phyloP scores from a whole-genome alignment of 2,888 invertebrate species.

The Pristionchus entomophagus region DNA sequence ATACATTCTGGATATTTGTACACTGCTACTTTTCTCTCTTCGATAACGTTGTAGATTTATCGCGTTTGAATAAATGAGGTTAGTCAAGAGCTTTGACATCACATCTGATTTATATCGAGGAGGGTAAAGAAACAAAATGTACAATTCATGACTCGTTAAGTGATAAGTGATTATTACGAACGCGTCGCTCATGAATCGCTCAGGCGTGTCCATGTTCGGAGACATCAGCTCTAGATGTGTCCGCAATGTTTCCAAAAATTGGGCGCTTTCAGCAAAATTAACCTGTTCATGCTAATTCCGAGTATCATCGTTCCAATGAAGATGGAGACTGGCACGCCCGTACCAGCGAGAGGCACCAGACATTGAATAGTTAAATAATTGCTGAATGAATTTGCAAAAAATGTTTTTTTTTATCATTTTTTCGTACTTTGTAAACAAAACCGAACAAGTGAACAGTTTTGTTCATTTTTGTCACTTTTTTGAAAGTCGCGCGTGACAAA shows the following conservation, averaged over 20 bases:
- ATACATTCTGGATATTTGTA: neutral
- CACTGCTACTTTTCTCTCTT: neutral
- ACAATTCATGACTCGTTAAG: neutral
- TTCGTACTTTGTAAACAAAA: neutral
- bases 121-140: no score
- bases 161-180: neutral
- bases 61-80: slow-evolving; percentile 6
- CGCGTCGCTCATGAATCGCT: neutral
- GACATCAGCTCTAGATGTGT: no score
- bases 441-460: no score
- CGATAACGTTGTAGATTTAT: neutral
- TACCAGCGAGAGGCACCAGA: neutral
- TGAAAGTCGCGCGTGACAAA: no score
- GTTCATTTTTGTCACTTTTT: no score
- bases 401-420: neutral
- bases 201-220: neutral
- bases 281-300: slow-evolving; percentile 11
- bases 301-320: slow-evolving; percentile 11
- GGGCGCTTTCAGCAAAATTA: no score
- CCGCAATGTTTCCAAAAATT: no score
- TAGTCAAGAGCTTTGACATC: neutral
- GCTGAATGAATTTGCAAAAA: neutral
- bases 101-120: no score
- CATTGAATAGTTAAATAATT: neutral
- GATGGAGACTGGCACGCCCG: neutral